Conservation (phyloP, 1,140 invertebrate species). For the Orchesella cincta region DNA sequence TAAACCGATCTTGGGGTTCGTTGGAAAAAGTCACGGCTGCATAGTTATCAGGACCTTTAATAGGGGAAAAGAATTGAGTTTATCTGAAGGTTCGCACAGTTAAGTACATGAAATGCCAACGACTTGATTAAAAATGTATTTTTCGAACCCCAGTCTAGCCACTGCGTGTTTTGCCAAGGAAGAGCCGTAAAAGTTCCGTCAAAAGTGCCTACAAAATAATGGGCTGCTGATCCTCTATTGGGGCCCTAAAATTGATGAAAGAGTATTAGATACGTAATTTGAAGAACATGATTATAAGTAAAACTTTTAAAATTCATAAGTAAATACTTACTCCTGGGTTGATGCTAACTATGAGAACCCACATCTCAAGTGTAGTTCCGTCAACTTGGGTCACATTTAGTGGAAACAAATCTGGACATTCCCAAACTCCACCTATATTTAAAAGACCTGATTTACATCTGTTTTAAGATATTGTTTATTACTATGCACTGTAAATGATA, state of each 20-base stretch:
- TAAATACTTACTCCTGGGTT: conserved; percentile 35
- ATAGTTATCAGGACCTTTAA: conserved; percentile 38
- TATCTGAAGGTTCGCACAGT: no score
- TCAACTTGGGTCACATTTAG: no score
- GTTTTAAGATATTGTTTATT: no score
- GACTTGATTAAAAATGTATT: background rate
- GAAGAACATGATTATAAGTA: background rate
- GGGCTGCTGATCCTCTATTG: conserved; percentile 39
- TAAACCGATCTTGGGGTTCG: conserved; percentile 9
- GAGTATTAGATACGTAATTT: no score
- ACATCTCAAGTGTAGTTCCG: background rate
- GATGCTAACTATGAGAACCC: conserved; percentile 46
- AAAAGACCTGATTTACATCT: no score
- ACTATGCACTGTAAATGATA: no score
- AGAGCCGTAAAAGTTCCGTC: conserved; percentile 16
- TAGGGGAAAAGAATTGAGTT: no score
- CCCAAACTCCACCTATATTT: conserved; percentile 48
- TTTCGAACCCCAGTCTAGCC: conserved; percentile 46
- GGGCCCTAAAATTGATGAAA: conserved; percentile 36
- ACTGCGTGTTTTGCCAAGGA: conserved; percentile 21
- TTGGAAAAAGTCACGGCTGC: conserved; percentile 41
- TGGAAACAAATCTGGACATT: conserved; percentile 46
- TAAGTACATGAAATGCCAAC: no score
- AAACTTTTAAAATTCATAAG: background rate
- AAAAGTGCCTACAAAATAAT: conserved; percentile 47